Percentiles rank a stretch among this genome's conserved stretches.
Conservation (phyloP, 2,797 vertebrate species). For the Anguilla pacifica region DNA sequence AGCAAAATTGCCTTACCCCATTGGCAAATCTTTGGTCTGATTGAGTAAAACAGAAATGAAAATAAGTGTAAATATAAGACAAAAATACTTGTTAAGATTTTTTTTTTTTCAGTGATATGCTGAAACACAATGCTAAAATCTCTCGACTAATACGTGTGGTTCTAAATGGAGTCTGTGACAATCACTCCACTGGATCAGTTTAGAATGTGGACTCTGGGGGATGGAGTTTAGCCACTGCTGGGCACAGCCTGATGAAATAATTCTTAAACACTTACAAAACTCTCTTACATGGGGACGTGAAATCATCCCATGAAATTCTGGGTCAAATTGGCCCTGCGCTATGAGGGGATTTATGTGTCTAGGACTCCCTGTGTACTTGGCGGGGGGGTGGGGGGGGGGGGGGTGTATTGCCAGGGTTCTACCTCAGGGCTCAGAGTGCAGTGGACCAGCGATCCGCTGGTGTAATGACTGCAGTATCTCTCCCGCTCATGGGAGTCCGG, state of each 20-base stretch:
- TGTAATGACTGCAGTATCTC: constrained; percentile 13
- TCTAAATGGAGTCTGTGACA: not conserved
- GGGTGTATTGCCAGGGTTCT: not conserved
- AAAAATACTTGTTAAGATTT: too few species aligned
- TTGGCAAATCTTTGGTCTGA: too few species aligned
- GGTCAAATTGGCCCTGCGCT: not conserved
- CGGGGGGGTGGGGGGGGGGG: not conserved
- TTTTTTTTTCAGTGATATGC: not conserved
- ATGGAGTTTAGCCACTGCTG: not conserved
- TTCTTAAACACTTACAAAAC: not conserved
- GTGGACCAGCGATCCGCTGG: not conserved
- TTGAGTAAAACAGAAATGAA: too few species aligned
- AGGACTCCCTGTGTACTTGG: not conserved
- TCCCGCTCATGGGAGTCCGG: not conserved
- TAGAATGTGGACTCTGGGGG: not conserved
- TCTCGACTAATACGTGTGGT: not conserved
- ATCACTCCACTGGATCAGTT: not conserved
- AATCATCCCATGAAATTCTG: not conserved
- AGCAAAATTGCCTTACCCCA: too few species aligned
- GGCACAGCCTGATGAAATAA: not conserved
- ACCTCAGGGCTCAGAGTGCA: not conserved
- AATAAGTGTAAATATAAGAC: too few species aligned
- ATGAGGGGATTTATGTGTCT: not conserved
- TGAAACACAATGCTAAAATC: not conserved
- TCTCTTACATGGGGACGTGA: not conserved